Conservation (phyloP, 2,888 invertebrate species). For the Antheraea yamamai region DNA sequence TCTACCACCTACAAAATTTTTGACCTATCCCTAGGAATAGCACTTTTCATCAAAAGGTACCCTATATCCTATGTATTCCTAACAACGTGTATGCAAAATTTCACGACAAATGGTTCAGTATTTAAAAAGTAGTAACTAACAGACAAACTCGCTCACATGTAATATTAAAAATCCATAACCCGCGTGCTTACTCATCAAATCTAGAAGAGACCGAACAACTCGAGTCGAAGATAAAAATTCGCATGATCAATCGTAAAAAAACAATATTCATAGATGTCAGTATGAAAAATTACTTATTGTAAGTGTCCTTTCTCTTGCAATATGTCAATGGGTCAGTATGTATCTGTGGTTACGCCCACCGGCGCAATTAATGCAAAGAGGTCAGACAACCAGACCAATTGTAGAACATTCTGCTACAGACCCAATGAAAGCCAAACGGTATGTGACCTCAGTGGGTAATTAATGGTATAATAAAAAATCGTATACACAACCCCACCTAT, state of each 20-base stretch:
- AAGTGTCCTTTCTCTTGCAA: constrained; percentile 22
- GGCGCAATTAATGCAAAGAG: constrained; percentile 31
- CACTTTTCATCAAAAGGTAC: no score
- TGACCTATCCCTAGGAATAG: no score
- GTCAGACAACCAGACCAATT: constrained; percentile 28
- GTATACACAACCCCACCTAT: background rate
- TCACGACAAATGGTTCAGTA: no score
- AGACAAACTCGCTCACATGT: no score
- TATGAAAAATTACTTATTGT: constrained; percentile 11
- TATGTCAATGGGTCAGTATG: constrained; percentile 36
- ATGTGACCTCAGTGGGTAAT: constrained; percentile 18
- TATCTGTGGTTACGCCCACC: constrained; percentile 28
- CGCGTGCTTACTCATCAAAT: no score
- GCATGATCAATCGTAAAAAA: constrained; percentile 1
- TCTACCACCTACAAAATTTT: no score
- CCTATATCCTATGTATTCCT: no score
- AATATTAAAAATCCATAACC: no score
- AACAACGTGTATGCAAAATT: no score
- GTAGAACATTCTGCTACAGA: constrained; percentile 5
- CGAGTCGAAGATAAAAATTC: background rate
- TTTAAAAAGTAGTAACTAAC: no score
- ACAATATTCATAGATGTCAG: constrained; percentile 10
- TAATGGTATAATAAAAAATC: constrained; percentile 21
- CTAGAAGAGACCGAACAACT: no score
- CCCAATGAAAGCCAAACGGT: constrained; percentile 18